Evolutionary conservation across 2,888 invertebrate species (phyloP).

Genomic region (Clusia tigrina): DNA sequence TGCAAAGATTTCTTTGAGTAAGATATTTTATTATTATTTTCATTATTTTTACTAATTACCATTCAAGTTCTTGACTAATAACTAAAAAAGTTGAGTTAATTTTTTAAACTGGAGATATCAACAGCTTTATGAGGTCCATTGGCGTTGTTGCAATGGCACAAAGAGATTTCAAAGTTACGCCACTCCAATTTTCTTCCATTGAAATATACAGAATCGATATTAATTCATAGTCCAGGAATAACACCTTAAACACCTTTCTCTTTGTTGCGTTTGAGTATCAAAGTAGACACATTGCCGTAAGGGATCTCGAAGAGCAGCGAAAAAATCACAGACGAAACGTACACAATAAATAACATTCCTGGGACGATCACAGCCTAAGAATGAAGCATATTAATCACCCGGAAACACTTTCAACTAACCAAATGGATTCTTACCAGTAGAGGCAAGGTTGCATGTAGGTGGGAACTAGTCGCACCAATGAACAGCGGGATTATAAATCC

Average conservation of each 20-base stretch:
- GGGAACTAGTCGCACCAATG: conserved; percentile 44
- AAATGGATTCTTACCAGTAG: conserved; percentile 35
- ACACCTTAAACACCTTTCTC: not conserved
- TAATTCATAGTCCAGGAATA: too few relatives aligned
- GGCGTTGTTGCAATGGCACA: too few relatives aligned
- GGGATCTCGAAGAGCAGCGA: conserved; percentile 43
- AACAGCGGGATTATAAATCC: conserved; percentile 65
- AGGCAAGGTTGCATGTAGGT: conserved; percentile 42
- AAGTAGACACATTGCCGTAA: conserved; percentile 37
- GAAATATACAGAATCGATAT: too few relatives aligned
- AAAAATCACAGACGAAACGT: conserved; percentile 37
- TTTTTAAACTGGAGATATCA: too few relatives aligned
- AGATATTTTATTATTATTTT: too few relatives aligned
- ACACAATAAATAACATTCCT: conserved; percentile 36
- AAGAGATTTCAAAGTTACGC: too few relatives aligned
- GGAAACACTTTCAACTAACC: not conserved
- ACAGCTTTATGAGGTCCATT: too few relatives aligned
- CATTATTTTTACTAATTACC: too few relatives aligned
- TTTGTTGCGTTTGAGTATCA: not conserved
- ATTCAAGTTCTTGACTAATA: too few relatives aligned
- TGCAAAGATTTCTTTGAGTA: too few relatives aligned
- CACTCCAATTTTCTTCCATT: too few relatives aligned
- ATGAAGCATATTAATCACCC: conserved; percentile 4
- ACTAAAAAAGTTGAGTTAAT: too few relatives aligned
- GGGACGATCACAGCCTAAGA: conserved; percentile 34